Percentiles rank a stretch among this genome's conserved stretches.
Conservation (phyloP, 2,113 vertebrate species). For the Thamnaconus septentrionalis region DNA sequence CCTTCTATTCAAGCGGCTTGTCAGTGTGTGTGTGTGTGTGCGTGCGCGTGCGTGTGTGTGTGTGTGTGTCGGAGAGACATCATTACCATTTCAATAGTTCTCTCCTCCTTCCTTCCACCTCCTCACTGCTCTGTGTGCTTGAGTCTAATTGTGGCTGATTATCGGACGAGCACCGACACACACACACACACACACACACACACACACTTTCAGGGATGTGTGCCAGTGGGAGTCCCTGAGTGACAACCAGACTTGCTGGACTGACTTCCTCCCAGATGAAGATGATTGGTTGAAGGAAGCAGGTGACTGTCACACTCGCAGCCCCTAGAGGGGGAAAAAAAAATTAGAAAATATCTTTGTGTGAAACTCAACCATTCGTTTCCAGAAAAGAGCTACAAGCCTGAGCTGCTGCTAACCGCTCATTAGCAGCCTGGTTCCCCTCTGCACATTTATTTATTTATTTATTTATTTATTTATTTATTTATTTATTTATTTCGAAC, state of each 20-base stretch:
- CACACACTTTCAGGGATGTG: not conserved
- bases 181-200: conserved; percentile 9
- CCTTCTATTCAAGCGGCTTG: conserved; percentile 39
- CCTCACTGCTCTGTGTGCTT: conserved; percentile 35
- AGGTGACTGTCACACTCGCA: too few relatives aligned
- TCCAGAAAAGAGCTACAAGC: too few relatives aligned
- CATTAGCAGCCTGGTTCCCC: too few relatives aligned
- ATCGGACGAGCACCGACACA: conserved; percentile 30
- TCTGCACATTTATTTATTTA: too few relatives aligned
- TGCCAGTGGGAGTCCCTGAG: not conserved
- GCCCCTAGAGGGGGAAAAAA: too few relatives aligned
- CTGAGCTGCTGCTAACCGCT: too few relatives aligned
- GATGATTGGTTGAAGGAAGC: conserved; percentile 1
- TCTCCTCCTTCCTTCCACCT: conserved; percentile 50
- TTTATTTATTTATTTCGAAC: too few relatives aligned
- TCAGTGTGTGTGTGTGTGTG: conserved; percentile 16
- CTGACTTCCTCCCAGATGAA: conserved; percentile 7
- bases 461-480: too few relatives aligned
- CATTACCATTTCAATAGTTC: conserved; percentile 62
- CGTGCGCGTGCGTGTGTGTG: conserved; percentile 16
- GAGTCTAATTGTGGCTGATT: conserved; percentile 57
- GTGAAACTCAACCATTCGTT: too few relatives aligned
- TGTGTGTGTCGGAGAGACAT: conserved; percentile 12
- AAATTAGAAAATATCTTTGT: too few relatives aligned
- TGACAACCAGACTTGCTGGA: conserved; percentile 13